These are phyloP conservation scores for Heliconius sara DNA, from an alignment of 2,888 invertebrate species.

Conservation along the genomic window DNA sequence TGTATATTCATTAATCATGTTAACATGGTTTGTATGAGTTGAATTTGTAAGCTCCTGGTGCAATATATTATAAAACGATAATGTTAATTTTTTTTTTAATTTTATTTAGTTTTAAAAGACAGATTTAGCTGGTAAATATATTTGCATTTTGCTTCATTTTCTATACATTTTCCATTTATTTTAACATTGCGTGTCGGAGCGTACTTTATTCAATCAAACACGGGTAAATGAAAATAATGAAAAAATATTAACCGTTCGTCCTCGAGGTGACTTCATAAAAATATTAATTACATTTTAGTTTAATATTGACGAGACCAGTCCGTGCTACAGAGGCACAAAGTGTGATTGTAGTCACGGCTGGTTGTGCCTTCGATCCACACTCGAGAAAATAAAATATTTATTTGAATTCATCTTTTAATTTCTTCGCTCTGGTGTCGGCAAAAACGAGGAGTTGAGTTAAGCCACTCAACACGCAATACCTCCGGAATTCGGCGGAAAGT, in stretches of 20 bases:
- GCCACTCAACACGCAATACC: too few species aligned
- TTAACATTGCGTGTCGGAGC: not conserved
- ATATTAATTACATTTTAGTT: not conserved
- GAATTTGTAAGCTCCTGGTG: not conserved
- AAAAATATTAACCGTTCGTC: not conserved
- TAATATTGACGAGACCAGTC: too few species aligned
- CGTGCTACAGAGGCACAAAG: too few species aligned
- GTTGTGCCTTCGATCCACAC: too few species aligned
- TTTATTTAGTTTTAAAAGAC: not conserved
- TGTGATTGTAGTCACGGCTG: too few species aligned
- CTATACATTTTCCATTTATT: slow-evolving; percentile 7
- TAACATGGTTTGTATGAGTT: not conserved
- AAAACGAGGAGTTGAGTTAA: too few species aligned
- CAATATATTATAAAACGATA: not conserved
- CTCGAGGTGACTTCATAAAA: not conserved
- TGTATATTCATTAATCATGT: not conserved
- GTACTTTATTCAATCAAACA: not conserved
- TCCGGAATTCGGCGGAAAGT: too few species aligned
- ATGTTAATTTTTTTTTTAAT: not conserved
- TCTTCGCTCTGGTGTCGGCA: too few species aligned
- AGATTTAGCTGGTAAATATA: not conserved
- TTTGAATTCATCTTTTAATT: too few species aligned
- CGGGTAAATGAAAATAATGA: slow-evolving; percentile 6
- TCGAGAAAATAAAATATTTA: too few species aligned
- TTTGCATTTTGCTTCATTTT: not conserved